Evolutionary conservation across 2,888 invertebrate species (phyloP), one percentile per base, ranked within the genome.

Genomic region (Cybosia mesomella): DNA sequence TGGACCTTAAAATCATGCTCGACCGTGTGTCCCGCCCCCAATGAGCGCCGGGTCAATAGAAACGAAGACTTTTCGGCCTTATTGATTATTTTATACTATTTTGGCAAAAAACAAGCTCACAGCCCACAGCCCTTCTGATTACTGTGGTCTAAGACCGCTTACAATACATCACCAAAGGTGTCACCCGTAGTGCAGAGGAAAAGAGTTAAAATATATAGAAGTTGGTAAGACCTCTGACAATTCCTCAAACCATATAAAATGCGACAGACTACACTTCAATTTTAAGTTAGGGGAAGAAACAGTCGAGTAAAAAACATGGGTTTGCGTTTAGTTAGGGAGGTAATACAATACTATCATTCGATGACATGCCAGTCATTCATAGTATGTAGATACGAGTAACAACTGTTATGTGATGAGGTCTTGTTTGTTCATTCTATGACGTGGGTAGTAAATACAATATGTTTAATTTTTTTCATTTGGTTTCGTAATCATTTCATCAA

Each of bases 351-450:
- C 24, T 21, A 55, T 22, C 21, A 15, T 84, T 81, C 39, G 9
- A 60, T 22, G 39, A 9, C 60, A 60, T 5, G n/a, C 15, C 24
- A 55, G 22, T 43, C 18, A 43, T 43, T 43, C 54, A 83, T n/a
- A n/a, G n/a, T 84, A 79, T 43, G 22, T 36, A 49, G 49, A 49
- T 49, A 49, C 49, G 49, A n/a, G 7, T 55, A 55, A 55, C 55
- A 55, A 55, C 13, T 53, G 28, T 32, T 32, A 83, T 80, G 76
- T 82, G 57, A 58, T 58, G 28, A 58, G 18, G 57, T n/a, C 39
- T 43, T 43, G 57, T 57, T 64, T 57, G n/a, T 57, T 58, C 63
- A 32, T 58, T 57, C 54, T 22, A 53, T 63, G 63, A 63, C 63
- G 63, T 53, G 36, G 22, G 22, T 61, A 32, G 49, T 61, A 8